phyloP scores from a whole-genome alignment of 2,797 vertebrate genomes.

The Threskiornis aethiopicus region DNA sequence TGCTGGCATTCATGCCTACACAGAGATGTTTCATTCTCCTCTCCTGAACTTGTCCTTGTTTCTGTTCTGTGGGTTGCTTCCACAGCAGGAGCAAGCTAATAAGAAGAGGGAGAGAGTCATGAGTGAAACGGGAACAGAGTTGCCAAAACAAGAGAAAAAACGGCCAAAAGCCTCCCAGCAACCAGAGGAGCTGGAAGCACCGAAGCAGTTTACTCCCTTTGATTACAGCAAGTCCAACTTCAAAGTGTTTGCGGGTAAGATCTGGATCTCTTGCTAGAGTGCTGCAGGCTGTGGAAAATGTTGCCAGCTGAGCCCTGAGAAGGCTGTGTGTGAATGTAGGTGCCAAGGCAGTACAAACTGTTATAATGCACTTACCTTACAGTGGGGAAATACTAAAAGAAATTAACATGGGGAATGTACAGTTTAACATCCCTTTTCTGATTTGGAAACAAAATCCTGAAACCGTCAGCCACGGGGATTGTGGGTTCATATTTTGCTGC shows the following conservation, averaged over 20 bases:
- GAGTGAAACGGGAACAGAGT: conserved; percentile 72
- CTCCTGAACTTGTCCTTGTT: background rate
- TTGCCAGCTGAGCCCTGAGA: conserved; percentile 33
- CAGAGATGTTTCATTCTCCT: background rate
- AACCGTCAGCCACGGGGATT: background rate
- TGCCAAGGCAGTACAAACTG: background rate
- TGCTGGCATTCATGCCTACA: background rate
- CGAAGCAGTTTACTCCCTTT: conserved; percentile 83
- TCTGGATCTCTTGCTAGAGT: background rate
- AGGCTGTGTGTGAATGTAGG: background rate
- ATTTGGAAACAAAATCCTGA: background rate
- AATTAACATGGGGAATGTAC: background rate
- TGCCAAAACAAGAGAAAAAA: conserved; percentile 83
- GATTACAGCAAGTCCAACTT: conserved; percentile 93
- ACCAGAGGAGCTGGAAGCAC: conserved; percentile 56
- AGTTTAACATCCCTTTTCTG: background rate
- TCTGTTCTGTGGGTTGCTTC: background rate
- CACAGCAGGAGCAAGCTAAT: conserved; percentile 67
- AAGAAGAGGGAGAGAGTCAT: conserved; percentile 77
- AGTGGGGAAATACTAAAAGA: background rate
- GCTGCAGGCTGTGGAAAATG: background rate
- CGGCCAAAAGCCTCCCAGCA: conserved; percentile 70
- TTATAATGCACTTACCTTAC: background rate
- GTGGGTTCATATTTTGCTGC: background rate
- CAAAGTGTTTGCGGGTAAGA: conserved; percentile 89